Evolutionary conservation across 2,113 vertebrate genomes (phyloP).

Genomic region (Heloderma charlesbogerti): DNA sequence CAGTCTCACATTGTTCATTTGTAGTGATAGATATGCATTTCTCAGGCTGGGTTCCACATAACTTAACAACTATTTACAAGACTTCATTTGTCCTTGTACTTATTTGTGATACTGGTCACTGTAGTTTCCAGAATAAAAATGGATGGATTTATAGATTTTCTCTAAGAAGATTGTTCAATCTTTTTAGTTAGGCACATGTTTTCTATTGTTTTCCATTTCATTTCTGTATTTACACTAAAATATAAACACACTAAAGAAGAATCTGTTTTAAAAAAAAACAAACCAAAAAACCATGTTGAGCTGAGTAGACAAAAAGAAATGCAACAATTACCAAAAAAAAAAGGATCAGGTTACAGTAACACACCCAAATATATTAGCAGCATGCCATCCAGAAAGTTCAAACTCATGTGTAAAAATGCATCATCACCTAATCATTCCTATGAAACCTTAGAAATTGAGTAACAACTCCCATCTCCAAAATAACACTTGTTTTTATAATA

Average conservation of each 20-base stretch:
- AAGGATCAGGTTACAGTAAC: constrained; percentile 58
- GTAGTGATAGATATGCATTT: constrained; percentile 68
- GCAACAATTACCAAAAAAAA: not conserved
- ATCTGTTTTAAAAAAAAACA: constrained; percentile 45
- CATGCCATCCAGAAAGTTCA: constrained; percentile 63
- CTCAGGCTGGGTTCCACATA: constrained; percentile 72
- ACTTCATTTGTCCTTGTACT: constrained; percentile 71
- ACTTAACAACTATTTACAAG: constrained; percentile 47
- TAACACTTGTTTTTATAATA: constrained; percentile 47
- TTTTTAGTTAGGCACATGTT: not conserved
- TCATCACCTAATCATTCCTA: constrained; percentile 49
- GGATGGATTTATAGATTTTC: constrained; percentile 49
- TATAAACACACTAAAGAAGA: constrained; percentile 1
- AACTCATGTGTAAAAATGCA: constrained; percentile 60
- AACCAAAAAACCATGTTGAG: constrained; percentile 21
- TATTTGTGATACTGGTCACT: constrained; percentile 66
- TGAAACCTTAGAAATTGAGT: constrained; percentile 58
- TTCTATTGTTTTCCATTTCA: constrained; percentile 49
- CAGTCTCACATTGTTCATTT: constrained; percentile 57
- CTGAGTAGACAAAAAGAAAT: constrained; percentile 27
- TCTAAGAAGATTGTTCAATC: not conserved
- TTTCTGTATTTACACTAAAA: constrained; percentile 51
- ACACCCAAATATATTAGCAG: constrained; percentile 50
- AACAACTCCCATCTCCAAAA: constrained; percentile 57
- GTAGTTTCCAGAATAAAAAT: constrained; percentile 21